These are phyloP conservation scores for Acanthis flammea DNA, from an alignment of 2,797 vertebrate genomes.

Conservation along the genomic window DNA sequence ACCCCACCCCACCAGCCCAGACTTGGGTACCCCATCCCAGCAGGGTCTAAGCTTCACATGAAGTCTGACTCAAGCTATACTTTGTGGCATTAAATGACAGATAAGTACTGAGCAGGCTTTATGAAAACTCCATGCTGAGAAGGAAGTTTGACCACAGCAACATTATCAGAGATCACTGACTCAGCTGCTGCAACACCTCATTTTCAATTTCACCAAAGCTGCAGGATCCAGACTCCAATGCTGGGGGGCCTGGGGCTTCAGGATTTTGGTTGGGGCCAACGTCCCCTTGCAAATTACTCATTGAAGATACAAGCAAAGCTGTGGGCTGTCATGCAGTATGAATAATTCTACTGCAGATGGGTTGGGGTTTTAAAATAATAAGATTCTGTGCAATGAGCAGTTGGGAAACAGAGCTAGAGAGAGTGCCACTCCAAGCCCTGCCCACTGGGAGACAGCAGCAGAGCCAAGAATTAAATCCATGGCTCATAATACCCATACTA, in stretches of 20 bases:
- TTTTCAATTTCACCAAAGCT: slow-evolving; percentile 43
- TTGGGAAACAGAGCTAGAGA: neutral
- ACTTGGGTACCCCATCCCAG: neutral
- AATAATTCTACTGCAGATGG: neutral
- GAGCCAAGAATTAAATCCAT: slow-evolving; percentile 40
- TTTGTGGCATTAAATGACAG: slow-evolving; percentile 40
- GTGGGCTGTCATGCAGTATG: neutral
- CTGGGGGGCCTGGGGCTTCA: neutral
- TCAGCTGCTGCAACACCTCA: slow-evolving; percentile 34
- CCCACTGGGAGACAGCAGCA: neutral
- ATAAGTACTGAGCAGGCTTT: slow-evolving; percentile 26
- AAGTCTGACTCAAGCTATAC: neutral
- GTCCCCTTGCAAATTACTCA: slow-evolving; percentile 24
- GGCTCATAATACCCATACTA: neutral
- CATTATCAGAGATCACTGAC: slow-evolving; percentile 31
- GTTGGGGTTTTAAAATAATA: slow-evolving; percentile 54
- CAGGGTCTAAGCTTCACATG: neutral
- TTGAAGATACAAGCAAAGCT: neutral
- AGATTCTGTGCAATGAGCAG: neutral
- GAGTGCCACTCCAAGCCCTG: neutral
- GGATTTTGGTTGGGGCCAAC: neutral
- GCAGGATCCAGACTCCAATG: neutral
- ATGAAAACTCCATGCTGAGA: neutral
- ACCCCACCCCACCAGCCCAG: neutral
- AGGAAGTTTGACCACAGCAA: slow-evolving; percentile 42